Conservation (phyloP, 2,113 vertebrate genomes). For the Oryzias celebensis region DNA sequence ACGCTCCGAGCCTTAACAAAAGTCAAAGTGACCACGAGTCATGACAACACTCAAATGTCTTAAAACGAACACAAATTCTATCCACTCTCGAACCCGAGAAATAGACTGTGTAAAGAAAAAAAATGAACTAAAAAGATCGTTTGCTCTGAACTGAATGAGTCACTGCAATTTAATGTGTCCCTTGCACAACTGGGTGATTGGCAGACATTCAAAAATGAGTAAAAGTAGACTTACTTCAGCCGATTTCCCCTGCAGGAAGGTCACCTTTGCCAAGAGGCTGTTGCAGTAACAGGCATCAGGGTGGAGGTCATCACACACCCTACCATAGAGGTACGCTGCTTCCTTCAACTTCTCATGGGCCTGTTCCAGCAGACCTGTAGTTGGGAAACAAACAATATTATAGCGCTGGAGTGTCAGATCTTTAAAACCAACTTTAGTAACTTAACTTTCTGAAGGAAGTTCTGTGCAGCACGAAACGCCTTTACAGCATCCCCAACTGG, state of each 20-base stretch:
- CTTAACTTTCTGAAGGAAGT: slow-evolving; percentile 77
- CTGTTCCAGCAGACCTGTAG: slow-evolving; percentile 76
- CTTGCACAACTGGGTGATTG: background rate
- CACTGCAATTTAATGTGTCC: too few relatives aligned
- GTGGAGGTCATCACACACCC: slow-evolving; percentile 79
- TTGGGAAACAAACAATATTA: background rate
- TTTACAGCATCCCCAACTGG: slow-evolving; percentile 69
- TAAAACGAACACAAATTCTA: too few relatives aligned
- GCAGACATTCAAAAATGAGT: background rate
- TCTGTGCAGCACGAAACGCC: slow-evolving; percentile 64
- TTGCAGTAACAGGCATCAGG: slow-evolving; percentile 78
- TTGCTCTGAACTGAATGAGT: too few relatives aligned
- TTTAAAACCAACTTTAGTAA: background rate
- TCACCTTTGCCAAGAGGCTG: slow-evolving; percentile 74
- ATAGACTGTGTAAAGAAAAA: too few relatives aligned
- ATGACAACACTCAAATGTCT: too few relatives aligned
- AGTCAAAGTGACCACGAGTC: slow-evolving; percentile 1
- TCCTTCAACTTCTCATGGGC: slow-evolving; percentile 78
- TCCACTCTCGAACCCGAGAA: too few relatives aligned
- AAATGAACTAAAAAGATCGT: too few relatives aligned
- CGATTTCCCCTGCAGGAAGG: slow-evolving; percentile 73
- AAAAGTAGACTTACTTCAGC: slow-evolving; percentile 61
- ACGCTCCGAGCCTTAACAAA: slow-evolving; percentile 76
- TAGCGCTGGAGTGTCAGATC: background rate
- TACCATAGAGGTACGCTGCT: slow-evolving; percentile 74